Evolutionary conservation across 2,113 vertebrate genomes (phyloP), one percentile per base, ranked within the genome.

Genomic region (Pitta sordida): DNA sequence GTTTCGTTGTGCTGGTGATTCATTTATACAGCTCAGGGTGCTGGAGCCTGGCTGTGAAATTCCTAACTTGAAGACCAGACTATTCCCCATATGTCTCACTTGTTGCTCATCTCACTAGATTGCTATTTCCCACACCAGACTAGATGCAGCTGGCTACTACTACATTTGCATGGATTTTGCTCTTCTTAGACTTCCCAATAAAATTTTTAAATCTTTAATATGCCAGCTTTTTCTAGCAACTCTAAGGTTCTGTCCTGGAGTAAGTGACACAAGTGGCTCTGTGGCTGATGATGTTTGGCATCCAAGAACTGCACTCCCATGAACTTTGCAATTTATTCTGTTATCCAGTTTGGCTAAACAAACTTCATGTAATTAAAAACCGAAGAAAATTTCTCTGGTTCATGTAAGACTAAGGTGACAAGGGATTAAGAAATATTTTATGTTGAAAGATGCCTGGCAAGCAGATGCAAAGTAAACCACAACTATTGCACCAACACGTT

Each of bases 401-500:
- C 71, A 71, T 27, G 41, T 37, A 73, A 86, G 79, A 91, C 51
- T 81, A 75, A 90, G 48, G 48, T 75, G 48, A 20, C 0, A 1
- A 94, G 17, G 15, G 32, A 44, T 91, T 74, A 95, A 85, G 87
- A 95, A 95, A 93, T 91, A 85, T 2, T 77, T 67, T 74, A 88
- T 83, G 75, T 56, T 94, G 93, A 92, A 95, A 96, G 81, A 46
- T 89, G 67, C 34, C 78, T 93, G 90, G 91, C 90, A 93, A 94
- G 75, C 48, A 67, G 46, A 91, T 46, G 39, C 78, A 37, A 83
- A 93, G 64, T 67, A 70, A 94, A 96, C 82, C 94, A 86, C 93
- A 89, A 10, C 41, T 86, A 88, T 96, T 95, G 32, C 82, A 88
- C 17, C 75, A 92, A 51, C 82, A 77, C n/a, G 84, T 94, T 92